phyloP scores from a whole-genome alignment of 2,888 invertebrate species.

The Nebria brevicollis region DNA sequence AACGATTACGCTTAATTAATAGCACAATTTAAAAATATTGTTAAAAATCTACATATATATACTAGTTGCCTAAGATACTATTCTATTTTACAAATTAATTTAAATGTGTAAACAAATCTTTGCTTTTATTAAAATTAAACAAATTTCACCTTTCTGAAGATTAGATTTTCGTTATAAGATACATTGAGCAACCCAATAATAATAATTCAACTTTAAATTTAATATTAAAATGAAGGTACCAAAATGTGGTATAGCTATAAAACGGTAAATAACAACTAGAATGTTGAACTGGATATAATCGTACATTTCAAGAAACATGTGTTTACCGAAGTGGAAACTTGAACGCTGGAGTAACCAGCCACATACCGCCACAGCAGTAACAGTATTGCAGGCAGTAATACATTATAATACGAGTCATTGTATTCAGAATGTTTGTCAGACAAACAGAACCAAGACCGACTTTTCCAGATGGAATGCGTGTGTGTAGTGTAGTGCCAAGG shows the following conservation, averaged over 20 bases:
- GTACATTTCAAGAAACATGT: slow-evolving; percentile 5
- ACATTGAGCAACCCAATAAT: no score
- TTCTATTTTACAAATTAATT: no score
- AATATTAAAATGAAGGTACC: no score
- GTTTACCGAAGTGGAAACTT: not conserved
- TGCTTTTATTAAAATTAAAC: no score
- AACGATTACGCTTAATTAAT: no score
- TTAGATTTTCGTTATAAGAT: no score
- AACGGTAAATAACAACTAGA: not conserved
- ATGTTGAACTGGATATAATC: not conserved
- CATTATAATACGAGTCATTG: not conserved
- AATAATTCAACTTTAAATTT: no score
- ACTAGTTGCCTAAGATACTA: no score
- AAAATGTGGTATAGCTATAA: not conserved
- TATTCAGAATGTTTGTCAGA: not conserved
- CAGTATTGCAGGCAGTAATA: slow-evolving; percentile 7
- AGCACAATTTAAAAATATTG: no score
- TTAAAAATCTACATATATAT: no score
- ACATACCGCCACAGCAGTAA: not conserved
- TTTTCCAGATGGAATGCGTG: slow-evolving; percentile 33
- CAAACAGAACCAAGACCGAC: slow-evolving; percentile 22
- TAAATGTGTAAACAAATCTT: no score
- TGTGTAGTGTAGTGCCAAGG: slow-evolving; percentile 35
- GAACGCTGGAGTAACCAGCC: not conserved
- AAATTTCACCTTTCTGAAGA: no score